Conservation (phyloP, 2,888 invertebrate species). For the Zaprionus obscuricornis region DNA sequence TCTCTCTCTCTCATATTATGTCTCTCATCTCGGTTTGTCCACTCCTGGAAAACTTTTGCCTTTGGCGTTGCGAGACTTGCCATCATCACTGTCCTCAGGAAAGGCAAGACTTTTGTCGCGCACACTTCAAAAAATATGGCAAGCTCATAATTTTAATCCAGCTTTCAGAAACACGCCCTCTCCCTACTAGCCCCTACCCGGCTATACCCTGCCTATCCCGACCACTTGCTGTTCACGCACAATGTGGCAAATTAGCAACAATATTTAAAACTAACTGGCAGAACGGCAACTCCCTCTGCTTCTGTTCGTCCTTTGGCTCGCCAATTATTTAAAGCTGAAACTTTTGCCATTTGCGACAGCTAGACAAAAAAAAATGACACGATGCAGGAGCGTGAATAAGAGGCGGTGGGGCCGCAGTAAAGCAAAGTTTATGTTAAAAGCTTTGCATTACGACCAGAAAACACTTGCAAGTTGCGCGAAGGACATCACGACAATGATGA, state of each 20-base stretch:
- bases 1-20: conserved; percentile 8
- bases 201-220: not conserved
- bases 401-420: conserved; percentile 16
- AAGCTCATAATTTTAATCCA: conserved; percentile 78
- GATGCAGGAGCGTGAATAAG: conserved; percentile 1
- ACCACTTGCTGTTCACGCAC: conserved; percentile 62
- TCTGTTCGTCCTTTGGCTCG: conserved; percentile 21
- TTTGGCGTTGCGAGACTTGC: conserved; percentile 10
- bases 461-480: conserved; percentile 47
- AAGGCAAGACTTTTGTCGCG: conserved; percentile 27
- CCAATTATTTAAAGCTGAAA: conserved; percentile 73
- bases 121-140: conserved; percentile 72
- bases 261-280: conserved; percentile 73
- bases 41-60: conserved; percentile 38
- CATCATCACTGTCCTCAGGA: conserved; percentile 51
- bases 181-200: not conserved
- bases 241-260: conserved; percentile 76
- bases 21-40: conserved; percentile 39
- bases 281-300: not conserved
- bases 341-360: conserved; percentile 65
- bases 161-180: conserved; percentile 28
- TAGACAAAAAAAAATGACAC: conserved; percentile 42
- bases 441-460: conserved; percentile 68
- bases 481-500: too few species aligned
- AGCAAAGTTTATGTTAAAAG: conserved; percentile 64